Conservation (phyloP, 2,888 invertebrate genomes). For the Cosmia trapezina region DNA sequence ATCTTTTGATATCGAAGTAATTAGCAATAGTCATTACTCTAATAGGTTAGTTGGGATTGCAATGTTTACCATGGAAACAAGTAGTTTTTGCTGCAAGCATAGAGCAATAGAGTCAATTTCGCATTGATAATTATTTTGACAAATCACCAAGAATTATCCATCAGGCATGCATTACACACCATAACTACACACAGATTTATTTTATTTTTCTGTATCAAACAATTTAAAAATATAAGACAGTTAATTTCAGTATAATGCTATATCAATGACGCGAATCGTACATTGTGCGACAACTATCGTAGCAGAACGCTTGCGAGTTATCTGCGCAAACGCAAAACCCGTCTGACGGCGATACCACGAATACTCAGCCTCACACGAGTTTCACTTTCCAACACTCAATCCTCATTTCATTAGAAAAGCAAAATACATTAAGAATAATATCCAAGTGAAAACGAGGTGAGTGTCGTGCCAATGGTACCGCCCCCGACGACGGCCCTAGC, state of each 20-base stretch:
- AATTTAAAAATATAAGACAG: conserved; percentile 21
- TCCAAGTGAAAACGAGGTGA: conserved; percentile 54
- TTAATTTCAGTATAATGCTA: conserved; percentile 56
- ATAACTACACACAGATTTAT: not conserved
- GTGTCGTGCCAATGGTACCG: conserved; percentile 62
- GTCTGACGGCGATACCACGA: conserved; percentile 63
- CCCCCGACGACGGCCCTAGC: conserved; percentile 72
- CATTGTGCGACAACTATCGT: conserved; percentile 76
- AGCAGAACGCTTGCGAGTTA: conserved; percentile 73
- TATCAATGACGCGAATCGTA: conserved; percentile 71
- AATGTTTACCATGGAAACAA: not conserved
- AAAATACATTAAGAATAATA: conserved; percentile 23
- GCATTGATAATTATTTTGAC: not conserved
- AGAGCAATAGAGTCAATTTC: not conserved
- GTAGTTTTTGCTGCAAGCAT: not conserved
- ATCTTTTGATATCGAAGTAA: too few species aligned
- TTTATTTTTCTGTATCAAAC: not conserved
- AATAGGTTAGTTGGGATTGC: not conserved
- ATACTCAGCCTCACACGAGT: conserved; percentile 42
- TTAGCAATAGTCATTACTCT: not conserved
- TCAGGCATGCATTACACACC: not conserved
- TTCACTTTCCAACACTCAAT: conserved; percentile 50
- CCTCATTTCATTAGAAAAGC: conserved; percentile 41
- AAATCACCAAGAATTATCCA: not conserved
- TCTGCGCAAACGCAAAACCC: conserved; percentile 74